Percentiles rank a stretch among this genome's conserved stretches.
Evolutionary conservation across 2,113 vertebrate species (phyloP).

Genomic region (Sapayoa aenigma): DNA sequence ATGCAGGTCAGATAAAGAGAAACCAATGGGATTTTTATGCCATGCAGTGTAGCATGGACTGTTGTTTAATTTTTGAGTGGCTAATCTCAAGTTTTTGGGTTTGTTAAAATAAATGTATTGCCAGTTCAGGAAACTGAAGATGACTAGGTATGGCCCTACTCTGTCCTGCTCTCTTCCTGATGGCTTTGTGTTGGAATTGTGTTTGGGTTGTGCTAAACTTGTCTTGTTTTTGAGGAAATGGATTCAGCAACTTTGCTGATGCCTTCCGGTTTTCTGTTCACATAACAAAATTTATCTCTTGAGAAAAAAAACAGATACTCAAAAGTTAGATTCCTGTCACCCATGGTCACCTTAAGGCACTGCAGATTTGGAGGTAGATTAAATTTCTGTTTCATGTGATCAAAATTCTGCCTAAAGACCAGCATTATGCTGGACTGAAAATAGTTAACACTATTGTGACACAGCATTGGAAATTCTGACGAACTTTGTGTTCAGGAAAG

Average conservation of each 20-base stretch:
- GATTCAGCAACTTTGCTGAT: rapidly evolving
- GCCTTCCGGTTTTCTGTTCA: not conserved
- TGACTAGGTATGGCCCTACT: not conserved
- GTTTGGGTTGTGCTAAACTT: not conserved
- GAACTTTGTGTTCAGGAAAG: not conserved
- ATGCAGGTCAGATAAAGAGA: not conserved
- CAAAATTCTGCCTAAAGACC: too few relatives aligned
- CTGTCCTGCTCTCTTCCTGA: not conserved
- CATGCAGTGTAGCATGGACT: not conserved
- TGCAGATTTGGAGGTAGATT: not conserved
- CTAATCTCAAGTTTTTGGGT: not conserved
- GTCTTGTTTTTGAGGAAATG: not conserved
- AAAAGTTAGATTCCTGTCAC: not conserved
- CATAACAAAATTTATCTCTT: not conserved
- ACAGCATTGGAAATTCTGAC: not conserved
- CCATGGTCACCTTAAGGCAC: not conserved
- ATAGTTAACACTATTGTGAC: not conserved
- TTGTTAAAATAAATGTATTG: not conserved
- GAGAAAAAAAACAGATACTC: not conserved
- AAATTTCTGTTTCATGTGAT: not conserved
- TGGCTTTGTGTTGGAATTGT: not conserved
- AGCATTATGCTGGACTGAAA: not conserved
- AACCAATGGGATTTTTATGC: not conserved
- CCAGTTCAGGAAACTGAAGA: not conserved
- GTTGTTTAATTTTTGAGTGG: not conserved